These are phyloP conservation scores for Heliconius hermathena DNA, from an alignment of 1,140 invertebrate genomes.

Conservation along the genomic window DNA sequence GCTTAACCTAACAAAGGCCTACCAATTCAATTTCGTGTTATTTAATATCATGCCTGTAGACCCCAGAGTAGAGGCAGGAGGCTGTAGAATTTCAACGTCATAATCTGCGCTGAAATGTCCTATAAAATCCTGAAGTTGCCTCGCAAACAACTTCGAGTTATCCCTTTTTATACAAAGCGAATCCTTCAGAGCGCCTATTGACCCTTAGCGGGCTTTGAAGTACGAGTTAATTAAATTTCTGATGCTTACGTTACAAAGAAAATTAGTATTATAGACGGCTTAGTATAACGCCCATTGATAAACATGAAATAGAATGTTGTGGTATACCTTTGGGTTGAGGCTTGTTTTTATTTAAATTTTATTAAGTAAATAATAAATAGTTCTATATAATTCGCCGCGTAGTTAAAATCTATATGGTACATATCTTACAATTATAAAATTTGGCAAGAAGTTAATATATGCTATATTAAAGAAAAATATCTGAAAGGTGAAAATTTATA, in stretches of 20 bases:
- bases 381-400: too few species aligned
- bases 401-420: too few species aligned
- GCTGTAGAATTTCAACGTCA: conserved; percentile 22
- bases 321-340: background rate
- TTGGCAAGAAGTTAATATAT: too few species aligned
- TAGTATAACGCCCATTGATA: conserved; percentile 1
- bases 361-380: too few species aligned
- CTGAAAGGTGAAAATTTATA: too few species aligned
- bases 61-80: background rate
- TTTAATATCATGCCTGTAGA: conserved; percentile 5
- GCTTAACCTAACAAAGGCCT: background rate
- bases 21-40: background rate
- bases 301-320: background rate
- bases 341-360: background rate
- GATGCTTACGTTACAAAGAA: conserved; percentile 40
- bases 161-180: conserved; percentile 36
- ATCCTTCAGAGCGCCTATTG: conserved; percentile 34
- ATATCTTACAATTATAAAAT: too few species aligned
- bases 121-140: conserved; percentile 19
- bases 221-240: conserved; percentile 41
- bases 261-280: conserved; percentile 31
- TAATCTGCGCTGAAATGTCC: conserved; percentile 26
- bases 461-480: too few species aligned
- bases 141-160: conserved; percentile 30
- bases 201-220: conserved; percentile 36